Conservation (phyloP, 1,140 invertebrate species). For the Drosophila triauraria region DNA sequence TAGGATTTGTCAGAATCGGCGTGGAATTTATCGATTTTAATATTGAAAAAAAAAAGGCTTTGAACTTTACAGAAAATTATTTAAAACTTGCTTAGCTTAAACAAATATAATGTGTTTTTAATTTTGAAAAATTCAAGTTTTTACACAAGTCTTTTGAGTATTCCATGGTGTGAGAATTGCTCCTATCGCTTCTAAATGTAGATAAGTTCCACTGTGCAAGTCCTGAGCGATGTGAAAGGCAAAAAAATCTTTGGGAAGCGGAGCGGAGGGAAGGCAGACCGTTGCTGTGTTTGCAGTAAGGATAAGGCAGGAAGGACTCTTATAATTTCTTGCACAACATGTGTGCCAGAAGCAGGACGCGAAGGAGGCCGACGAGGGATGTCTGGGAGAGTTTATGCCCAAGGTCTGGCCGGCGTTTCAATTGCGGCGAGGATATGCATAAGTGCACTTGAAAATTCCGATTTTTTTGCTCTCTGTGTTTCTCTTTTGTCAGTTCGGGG, state of each 20-base stretch:
- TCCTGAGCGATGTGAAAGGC: neutral
- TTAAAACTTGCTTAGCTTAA: no score
- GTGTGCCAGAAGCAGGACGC: slow-evolving; percentile 33
- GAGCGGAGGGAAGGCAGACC: slow-evolving; percentile 2
- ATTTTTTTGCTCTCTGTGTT: slow-evolving; percentile 35
- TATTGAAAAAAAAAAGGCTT: no score
- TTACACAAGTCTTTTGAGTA: neutral
- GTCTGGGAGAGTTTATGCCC: slow-evolving; percentile 16
- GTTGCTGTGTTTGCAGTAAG: slow-evolving; percentile 56
- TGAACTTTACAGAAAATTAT: no score
- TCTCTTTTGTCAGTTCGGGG: slow-evolving; percentile 54
- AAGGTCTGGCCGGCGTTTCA: slow-evolving; percentile 50
- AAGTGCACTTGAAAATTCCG: slow-evolving; percentile 71
- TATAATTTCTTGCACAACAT: slow-evolving; percentile 59
- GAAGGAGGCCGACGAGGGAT: slow-evolving; percentile 14
- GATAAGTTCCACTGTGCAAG: neutral
- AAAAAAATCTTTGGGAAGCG: slow-evolving; percentile 7
- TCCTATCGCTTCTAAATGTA: no score
- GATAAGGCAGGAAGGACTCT: slow-evolving; percentile 55
- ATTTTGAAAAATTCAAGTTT: no score
- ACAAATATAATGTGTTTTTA: no score
- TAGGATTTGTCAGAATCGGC: no score
- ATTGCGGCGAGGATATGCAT: slow-evolving; percentile 77
- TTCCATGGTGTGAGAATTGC: no score
- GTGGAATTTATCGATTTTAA: no score